Evolutionary conservation across 2,797 vertebrate species (phyloP), one percentile per base, ranked within the genome.

Genomic region (Gymnodraco acuticeps): DNA sequence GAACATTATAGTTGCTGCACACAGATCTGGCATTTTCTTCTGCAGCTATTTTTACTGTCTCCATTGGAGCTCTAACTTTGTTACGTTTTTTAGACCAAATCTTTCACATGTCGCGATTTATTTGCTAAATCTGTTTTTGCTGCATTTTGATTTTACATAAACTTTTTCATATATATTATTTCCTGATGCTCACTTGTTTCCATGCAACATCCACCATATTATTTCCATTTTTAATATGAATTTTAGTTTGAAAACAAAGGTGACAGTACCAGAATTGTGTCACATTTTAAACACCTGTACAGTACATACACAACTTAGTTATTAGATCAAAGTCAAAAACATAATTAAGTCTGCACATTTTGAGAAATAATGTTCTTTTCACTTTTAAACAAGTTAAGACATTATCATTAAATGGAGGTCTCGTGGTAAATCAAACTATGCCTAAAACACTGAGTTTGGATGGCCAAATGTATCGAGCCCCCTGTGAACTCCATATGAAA

Each of bases 401-500:
- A 23, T 11, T 46, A 31, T 41, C 43, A 55, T 42, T 53, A 3
- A 55, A 43, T 48, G 55, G 14, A 17, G 23, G 27, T 56, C 16
- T 33, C 58, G 55, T 9, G 14, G 13, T 20, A 47, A 78, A 38
- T 41, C 42, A 7, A 47, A 53, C 31, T 31, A 20, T 38, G 13
- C 62, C 52, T 72, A 58, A 20, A 79, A 73, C 42, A 47, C 70
- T 19, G 20, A 65, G 60, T 77, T 27, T 27, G 27, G 27, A 27
- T 27, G 27, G 27, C 71, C 72, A 41, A 80, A 75, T 80, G 77
- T 75, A 64, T 72, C 70, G 45, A 74, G 70, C 73, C 66, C 78
- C 75, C 67, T 59, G 71, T 87, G 82, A 92, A 85, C 87, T 84
- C 78, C 61, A 65, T 74, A 55, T 81, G 84, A 90, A 83, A 84